Evolutionary conservation across 2,888 invertebrate genomes (phyloP).

Genomic region (Standfussiana lucernea): DNA sequence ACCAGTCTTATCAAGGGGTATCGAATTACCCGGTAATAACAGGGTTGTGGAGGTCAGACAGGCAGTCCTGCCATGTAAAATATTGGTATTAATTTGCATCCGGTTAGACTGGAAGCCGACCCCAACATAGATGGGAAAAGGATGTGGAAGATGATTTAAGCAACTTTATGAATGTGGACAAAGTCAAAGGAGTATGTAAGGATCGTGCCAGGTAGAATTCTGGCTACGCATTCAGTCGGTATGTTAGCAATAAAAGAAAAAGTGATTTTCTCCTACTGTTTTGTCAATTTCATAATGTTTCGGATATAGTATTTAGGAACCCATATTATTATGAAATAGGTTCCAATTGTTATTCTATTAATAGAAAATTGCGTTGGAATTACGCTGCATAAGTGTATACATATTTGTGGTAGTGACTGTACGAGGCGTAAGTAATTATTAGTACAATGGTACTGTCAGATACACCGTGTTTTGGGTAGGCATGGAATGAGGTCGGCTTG

Average conservation of each 20-base stretch:
- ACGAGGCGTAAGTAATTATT: slow-evolving; percentile 52
- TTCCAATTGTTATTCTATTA: not conserved
- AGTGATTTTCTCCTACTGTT: not conserved
- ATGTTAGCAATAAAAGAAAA: not conserved
- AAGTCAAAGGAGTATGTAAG: no score
- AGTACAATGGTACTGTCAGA: slow-evolving; percentile 54
- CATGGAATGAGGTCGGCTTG: slow-evolving; percentile 40
- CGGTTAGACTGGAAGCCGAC: no score
- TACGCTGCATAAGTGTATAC: not conserved
- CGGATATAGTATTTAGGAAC: not conserved
- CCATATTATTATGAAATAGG: not conserved
- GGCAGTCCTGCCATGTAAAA: no score
- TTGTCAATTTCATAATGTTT: not conserved
- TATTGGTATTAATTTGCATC: no score
- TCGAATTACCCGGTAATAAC: no score
- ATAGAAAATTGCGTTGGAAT: not conserved
- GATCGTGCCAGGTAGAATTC: not conserved
- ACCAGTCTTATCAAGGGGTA: no score
- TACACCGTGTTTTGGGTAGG: slow-evolving; percentile 24
- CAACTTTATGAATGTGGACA: not conserved
- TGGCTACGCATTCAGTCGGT: not conserved
- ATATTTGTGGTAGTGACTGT: not conserved
- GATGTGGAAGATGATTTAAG: no score
- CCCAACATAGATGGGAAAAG: no score
- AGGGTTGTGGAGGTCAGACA: no score